Evolutionary conservation across 1,140 invertebrate genomes (phyloP), one percentile per base, ranked within the genome.

Genomic region (Penaeus vannamei): DNA sequence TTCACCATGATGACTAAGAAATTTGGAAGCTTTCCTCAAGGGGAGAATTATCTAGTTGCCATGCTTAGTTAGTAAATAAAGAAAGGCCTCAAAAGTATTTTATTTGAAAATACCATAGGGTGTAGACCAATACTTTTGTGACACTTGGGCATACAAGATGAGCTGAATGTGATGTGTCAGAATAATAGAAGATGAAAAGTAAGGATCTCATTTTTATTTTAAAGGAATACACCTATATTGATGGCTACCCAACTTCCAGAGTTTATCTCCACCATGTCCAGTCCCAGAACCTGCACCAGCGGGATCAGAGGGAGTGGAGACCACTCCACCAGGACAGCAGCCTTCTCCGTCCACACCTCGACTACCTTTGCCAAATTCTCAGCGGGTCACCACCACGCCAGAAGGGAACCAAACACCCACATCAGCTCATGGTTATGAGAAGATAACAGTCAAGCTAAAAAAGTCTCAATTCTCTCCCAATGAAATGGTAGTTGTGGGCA

Each of bases 401-500:
- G 42, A 42, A n/a, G 12, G 46, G 22, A 32, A 42, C 32, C 81
- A 32, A 62, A 60, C 26, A 10, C 60, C 76, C 14, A 61, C 59
- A 32, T 60, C 62, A n/a, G 46, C 42, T 20, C 26, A 62, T 29
- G 69, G 60, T 23, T 77, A 89, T 61, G 90, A 91, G 26, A 91
- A 91, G 61, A 84, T 91, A 1, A 91, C 90, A 19, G 86, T 91
- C 26, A 91, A 91, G 72, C 62, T 91, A 36, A 91, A 90, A 60
- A 91, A 91, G 77, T 91, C 90, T 22, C 90, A 90, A 36, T 89
- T 90, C 59, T 89, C 87, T 12, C 90, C 90, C 62, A 91, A 91
- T 77, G 90, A 91, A 53, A 91, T 91, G 90, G 89, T 91, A 53
- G 88, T 91, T 79, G 90, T 91, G 19, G 90, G 90, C n/a, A 91